Evolutionary conservation across 1,140 invertebrate genomes (phyloP).

Genomic region (Heliconius eleuchia): DNA sequence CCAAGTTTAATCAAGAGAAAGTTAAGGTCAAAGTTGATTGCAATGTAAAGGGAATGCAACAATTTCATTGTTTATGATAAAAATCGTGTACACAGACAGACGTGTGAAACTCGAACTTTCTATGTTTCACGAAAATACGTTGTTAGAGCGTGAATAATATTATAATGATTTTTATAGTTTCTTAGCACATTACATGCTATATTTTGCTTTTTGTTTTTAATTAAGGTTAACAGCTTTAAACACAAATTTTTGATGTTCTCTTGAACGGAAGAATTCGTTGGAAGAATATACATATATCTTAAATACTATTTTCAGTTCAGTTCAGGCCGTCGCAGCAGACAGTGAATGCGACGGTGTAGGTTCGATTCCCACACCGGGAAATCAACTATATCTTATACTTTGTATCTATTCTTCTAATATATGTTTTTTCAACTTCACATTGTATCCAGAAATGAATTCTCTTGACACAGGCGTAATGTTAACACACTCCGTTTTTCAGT

Average conservation of each 20-base stretch:
- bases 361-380: too few relatives aligned
- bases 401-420: too few relatives aligned
- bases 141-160: constrained; percentile 19
- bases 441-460: too few relatives aligned
- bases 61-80: constrained; percentile 28
- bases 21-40: neutral
- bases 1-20: neutral
- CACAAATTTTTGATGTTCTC: neutral
- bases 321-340: too few relatives aligned
- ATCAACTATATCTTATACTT: too few relatives aligned
- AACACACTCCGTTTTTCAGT: too few relatives aligned
- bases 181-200: neutral
- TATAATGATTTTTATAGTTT: constrained; percentile 20
- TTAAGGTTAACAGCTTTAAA: neutral
- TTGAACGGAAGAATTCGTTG: neutral
- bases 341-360: too few relatives aligned
- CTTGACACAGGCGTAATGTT: too few relatives aligned
- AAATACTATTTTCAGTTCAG: too few relatives aligned
- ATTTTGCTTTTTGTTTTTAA: constrained; percentile 1
- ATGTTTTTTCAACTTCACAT: too few relatives aligned
- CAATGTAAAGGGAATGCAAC: constrained; percentile 3
- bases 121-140: constrained; percentile 17
- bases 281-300: too few relatives aligned
- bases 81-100: constrained; percentile 17
- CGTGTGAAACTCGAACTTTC: constrained; percentile 18